Evolutionary conservation across 2,113 vertebrate genomes (phyloP).

Genomic region (rabbit (Oryctolagus cuniculus)): DNA sequence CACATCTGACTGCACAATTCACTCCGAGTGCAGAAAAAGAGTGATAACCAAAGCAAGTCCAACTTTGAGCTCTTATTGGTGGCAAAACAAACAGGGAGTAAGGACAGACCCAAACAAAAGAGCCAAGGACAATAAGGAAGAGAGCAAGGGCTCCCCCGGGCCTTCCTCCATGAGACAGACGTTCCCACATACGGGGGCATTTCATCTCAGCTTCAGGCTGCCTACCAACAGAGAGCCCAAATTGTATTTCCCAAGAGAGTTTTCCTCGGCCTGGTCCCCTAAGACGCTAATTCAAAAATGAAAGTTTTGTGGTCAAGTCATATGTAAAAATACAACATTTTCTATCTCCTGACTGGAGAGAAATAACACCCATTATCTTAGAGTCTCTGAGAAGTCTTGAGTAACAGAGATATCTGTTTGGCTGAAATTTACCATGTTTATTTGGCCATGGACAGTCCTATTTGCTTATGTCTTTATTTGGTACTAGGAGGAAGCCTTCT

Average conservation of each 20-base stretch:
- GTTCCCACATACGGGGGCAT: rapidly evolving
- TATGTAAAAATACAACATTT: neutral
- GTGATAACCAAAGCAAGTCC: neutral
- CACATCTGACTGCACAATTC: neutral
- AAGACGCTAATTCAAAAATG: neutral
- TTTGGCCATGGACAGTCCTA: neutral
- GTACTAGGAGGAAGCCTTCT: neutral
- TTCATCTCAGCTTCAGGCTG: too few relatives aligned
- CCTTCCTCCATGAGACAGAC: neutral
- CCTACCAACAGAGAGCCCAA: rapidly evolving
- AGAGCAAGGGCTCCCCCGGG: rapidly evolving
- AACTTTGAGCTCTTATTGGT: constrained; percentile 11
- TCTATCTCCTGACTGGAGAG: neutral
- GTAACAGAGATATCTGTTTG: neutral
- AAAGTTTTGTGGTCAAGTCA: neutral
- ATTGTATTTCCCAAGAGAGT: neutral
- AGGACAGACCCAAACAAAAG: neutral
- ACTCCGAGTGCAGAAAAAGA: neutral
- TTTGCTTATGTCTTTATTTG: neutral
- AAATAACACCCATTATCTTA: neutral
- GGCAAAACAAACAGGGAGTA: neutral
- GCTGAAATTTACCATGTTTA: neutral
- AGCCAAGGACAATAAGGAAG: neutral
- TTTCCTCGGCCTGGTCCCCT: neutral
- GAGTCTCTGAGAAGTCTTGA: neutral